Evolutionary conservation across 2,888 invertebrate genomes (phyloP).

Genomic region (Lithophane semibrunnea): DNA sequence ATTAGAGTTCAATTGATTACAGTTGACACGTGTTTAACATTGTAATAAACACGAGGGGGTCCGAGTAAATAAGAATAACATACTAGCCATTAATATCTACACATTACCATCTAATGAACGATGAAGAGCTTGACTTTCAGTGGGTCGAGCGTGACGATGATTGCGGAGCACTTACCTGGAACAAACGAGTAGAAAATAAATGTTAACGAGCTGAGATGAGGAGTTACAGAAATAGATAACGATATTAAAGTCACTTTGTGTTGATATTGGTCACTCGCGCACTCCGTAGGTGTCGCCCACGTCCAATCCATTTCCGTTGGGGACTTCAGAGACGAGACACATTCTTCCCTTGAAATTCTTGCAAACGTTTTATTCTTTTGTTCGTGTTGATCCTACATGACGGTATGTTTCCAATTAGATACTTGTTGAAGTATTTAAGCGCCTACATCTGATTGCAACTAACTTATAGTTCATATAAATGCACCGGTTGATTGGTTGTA

Average conservation of each 20-base stretch:
- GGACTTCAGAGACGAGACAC: constrained; percentile 77
- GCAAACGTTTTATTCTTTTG: constrained; percentile 65
- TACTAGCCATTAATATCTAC: constrained; percentile 42
- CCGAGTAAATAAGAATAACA: constrained; percentile 50
- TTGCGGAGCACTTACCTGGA: constrained; percentile 77
- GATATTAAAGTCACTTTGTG: constrained; percentile 81
- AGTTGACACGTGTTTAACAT: constrained; percentile 62
- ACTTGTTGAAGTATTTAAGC: constrained; percentile 23
- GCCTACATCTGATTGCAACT: constrained; percentile 32
- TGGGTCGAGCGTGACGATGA: constrained; percentile 61
- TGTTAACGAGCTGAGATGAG: constrained; percentile 69
- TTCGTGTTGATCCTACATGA: constrained; percentile 58
- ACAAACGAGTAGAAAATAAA: constrained; percentile 74
- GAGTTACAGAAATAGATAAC: constrained; percentile 79
- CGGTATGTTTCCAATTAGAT: constrained; percentile 19
- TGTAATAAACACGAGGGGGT: constrained; percentile 56
- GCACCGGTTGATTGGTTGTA: constrained; percentile 69
- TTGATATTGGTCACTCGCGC: constrained; percentile 81
- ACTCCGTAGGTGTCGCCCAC: constrained; percentile 86
- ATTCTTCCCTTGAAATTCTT: constrained; percentile 74
- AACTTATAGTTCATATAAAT: constrained; percentile 71
- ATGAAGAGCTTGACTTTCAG: constrained; percentile 70
- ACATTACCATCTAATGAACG: constrained; percentile 49
- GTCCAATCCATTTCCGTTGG: constrained; percentile 83
- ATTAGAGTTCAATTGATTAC: constrained; percentile 62